phyloP scores from a whole-genome alignment of 2,113 vertebrate species.

The Vidua macroura region DNA sequence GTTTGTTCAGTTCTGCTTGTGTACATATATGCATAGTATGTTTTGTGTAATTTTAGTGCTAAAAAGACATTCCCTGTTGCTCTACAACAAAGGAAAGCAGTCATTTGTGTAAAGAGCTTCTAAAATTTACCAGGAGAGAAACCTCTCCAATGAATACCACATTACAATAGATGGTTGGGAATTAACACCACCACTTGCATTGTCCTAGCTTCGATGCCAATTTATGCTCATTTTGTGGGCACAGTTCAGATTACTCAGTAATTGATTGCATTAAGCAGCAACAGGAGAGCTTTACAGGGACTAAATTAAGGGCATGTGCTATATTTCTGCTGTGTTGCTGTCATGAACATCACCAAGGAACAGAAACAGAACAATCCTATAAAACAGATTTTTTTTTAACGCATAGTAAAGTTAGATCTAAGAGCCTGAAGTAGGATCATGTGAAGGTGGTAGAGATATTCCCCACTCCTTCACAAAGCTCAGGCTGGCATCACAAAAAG shows the following conservation, averaged over 20 bases:
- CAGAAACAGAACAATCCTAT: neutral
- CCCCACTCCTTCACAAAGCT: neutral
- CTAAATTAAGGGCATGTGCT: constrained; percentile 52
- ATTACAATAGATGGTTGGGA: constrained; percentile 11
- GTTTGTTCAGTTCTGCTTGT: neutral
- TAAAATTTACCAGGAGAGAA: constrained; percentile 10
- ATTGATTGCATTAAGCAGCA: constrained; percentile 62
- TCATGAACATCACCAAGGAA: neutral
- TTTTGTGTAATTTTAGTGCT: neutral
- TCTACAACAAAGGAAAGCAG: neutral
- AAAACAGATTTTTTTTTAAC: neutral
- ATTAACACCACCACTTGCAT: constrained; percentile 5
- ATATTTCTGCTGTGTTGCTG: constrained; percentile 27
- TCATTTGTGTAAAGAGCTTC: constrained; percentile 4
- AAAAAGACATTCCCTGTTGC: neutral
- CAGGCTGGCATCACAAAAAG: fast-evolving
- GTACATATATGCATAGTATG: neutral
- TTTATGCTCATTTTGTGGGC: constrained; percentile 53
- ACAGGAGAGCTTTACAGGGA: constrained; percentile 31
- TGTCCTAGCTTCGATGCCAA: constrained; percentile 31
- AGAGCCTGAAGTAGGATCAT: neutral
- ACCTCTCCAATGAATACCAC: neutral
- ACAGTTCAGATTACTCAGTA: constrained; percentile 52
- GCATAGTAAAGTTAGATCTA: neutral
- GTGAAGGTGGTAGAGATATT: neutral